Evolutionary conservation across 2,113 vertebrate species (phyloP), one percentile per base, ranked within the genome.

Genomic region (Brienomyrus brachyistius): DNA sequence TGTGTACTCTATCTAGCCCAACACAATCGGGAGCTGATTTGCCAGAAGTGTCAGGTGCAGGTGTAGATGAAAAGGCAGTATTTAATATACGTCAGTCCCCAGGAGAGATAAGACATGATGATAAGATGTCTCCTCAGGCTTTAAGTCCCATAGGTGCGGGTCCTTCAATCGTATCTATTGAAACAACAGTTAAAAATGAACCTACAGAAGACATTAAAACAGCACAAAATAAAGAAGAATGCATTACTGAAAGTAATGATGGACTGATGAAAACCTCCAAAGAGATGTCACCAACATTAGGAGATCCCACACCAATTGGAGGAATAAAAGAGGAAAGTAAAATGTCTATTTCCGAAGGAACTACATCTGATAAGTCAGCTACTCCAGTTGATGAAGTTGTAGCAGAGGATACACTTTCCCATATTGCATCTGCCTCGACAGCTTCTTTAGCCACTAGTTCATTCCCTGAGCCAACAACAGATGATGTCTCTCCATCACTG

Each of bases 311-410:
- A 91, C 97, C 95, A 89, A 96, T 96, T 5, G 93, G 96, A 43
- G 94, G 95, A 5, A 96, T 97, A 89, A 98, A 99, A 94, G 98
- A 99, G 91, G 98, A 99, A 15, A 98, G 97, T 19, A 99, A 98
- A 95, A 99, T 99, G 98, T 99, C 98, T 0, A 99, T 99, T 95
- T 99, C 98, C 85, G 98, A 99, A 94, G 98, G 98, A 21, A 99
- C 98, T 2, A 96, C 97, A 89, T 99, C 98, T 86, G 98, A 99
- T 93, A 99, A 97, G 90, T 99, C 98, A 89, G 97, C 94, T 54
- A 99, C 98, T 7, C 97, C 98, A 0, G 96, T 97, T 4, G 98
- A 99, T 90, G 98, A 99, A 87, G 97, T 96, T 48, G 97, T 98
- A 59, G 98, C 97, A 89, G 98, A 99, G 93, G 98, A 99, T 51